phyloP scores from a whole-genome alignment of 2,113 vertebrate genomes.

The Carettochelys insculpta region DNA sequence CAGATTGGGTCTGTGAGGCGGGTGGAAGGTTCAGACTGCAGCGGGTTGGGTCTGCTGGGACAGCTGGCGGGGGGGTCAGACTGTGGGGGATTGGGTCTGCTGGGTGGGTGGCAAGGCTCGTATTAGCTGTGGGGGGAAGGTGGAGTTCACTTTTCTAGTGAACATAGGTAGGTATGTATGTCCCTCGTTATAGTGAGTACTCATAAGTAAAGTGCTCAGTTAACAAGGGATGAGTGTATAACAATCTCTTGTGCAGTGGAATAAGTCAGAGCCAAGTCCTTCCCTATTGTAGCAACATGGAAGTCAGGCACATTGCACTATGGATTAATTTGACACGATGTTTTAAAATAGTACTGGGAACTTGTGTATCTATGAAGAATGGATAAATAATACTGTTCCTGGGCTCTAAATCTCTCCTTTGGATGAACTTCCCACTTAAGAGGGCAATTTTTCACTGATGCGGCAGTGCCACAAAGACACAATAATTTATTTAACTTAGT shows the following conservation, averaged over 20 bases:
- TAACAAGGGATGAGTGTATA: too few relatives aligned
- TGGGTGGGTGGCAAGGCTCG: too few relatives aligned
- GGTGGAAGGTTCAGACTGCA: too few relatives aligned
- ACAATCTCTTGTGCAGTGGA: neutral
- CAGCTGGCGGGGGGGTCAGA: too few relatives aligned
- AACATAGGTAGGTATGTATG: too few relatives aligned
- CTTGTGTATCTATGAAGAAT: neutral
- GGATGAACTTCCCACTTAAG: conserved; percentile 50
- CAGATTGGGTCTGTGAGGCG: too few relatives aligned
- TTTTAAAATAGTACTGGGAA: neutral
- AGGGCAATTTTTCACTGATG: conserved; percentile 40
- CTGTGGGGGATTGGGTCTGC: too few relatives aligned
- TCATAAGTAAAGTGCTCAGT: too few relatives aligned
- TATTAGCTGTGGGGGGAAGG: too few relatives aligned
- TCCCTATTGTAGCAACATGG: neutral
- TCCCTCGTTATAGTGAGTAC: too few relatives aligned
- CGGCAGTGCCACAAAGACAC: neutral
- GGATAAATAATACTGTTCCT: conserved; percentile 30
- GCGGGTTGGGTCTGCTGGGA: too few relatives aligned
- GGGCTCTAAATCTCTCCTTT: neutral
- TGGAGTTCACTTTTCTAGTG: too few relatives aligned
- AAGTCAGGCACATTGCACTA: neutral
- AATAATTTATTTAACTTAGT: conserved; percentile 16
- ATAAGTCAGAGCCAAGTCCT: neutral
- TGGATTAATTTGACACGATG: neutral